A percentile compares a stretch with the other conserved stretches of the same genome.
These are phyloP conservation scores for Canis aureus DNA, from an alignment of 2,113 vertebrate genomes.

Conservation along the genomic window DNA sequence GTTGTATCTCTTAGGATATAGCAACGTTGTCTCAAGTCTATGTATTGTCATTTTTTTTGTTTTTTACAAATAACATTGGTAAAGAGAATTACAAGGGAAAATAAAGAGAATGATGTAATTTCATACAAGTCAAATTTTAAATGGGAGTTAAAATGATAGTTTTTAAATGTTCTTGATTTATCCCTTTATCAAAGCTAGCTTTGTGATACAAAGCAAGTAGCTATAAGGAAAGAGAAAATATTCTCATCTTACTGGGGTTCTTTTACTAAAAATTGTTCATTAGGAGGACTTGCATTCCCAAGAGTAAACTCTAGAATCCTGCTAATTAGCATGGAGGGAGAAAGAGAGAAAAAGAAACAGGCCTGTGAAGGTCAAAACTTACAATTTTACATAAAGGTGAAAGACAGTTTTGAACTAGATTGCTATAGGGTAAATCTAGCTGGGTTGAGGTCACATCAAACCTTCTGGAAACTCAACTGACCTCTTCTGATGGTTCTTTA, in stretches of 20 bases:
- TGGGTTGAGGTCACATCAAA: neutral
- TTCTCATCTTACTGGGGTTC: constrained; percentile 5
- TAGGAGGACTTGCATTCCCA: neutral
- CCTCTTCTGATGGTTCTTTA: neutral
- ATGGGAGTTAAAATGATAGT: neutral
- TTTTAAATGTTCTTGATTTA: neutral
- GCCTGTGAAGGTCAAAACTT: neutral
- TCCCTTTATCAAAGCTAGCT: neutral
- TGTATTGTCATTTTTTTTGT: neutral
- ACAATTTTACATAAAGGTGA: constrained; percentile 13
- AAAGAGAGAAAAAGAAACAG: neutral
- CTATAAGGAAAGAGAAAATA: constrained; percentile 33
- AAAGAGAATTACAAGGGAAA: constrained; percentile 8
- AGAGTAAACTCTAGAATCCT: constrained; percentile 16
- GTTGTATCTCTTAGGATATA: constrained; percentile 12
- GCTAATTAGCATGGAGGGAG: neutral
- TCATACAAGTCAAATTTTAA: constrained; percentile 10
- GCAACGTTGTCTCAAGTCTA: neutral
- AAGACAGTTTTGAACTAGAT: neutral
- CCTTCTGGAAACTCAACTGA: neutral
- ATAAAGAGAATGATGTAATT: neutral
- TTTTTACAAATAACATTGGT: constrained; percentile 33
- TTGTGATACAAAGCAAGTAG: neutral
- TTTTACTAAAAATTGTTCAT: neutral
- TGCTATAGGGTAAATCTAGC: neutral